Base-by-base conservation (phyloP, 2,888 invertebrate species). In the Brachyopa scutellaris region DNA sequence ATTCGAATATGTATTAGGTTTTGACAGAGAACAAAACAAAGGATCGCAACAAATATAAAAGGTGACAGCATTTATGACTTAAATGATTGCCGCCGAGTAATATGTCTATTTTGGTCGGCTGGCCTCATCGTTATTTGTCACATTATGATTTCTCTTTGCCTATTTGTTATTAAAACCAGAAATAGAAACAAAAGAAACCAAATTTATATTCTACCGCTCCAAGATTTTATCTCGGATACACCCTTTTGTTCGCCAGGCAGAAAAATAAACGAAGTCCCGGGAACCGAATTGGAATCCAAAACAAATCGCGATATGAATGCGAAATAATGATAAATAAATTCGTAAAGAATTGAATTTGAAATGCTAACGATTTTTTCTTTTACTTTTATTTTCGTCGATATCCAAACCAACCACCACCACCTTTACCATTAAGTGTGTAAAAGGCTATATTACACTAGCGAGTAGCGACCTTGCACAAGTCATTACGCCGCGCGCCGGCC, bases 401-500 rank as follows among this genome's bases (percentile, higher is more conserved):
- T n/a, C n/a, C 19, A 42, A 9, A 42, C 13, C 38, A 66, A n/a
- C 29, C 26, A 1, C 29, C 17, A 31, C 5, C 15, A 51, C 15
- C n/a, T 13, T 5, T 11, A 9, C 9, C 9, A 51, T 15, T 51
- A 7, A 15, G 66, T 40, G 15, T 15, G 17, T 8, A 31, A 15
- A 19, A 26, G 26, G 15, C 49, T 26, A 15, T n/a, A 13, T 40
- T 49, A 38, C 47, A 57, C 31, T 40, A 11, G 49, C 73, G 78
- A 57, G 23, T 40, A 11, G 49, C 73, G 78, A 79, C 78, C 78
- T 79, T 79, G 78, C 64, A 59, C n/a, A 72, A 61, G 40, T 26
- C 3, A 26, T n/a, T n/a, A n/a, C n/a, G n/a, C n/a, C n/a, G n/a
- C n/a, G n/a, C n/a, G n/a, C n/a, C n/a, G n/a, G n/a, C n/a, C n/a